These are phyloP conservation scores for Hypomecis punctinalis DNA, from an alignment of 2,888 invertebrate genomes.

Conservation along the genomic window DNA sequence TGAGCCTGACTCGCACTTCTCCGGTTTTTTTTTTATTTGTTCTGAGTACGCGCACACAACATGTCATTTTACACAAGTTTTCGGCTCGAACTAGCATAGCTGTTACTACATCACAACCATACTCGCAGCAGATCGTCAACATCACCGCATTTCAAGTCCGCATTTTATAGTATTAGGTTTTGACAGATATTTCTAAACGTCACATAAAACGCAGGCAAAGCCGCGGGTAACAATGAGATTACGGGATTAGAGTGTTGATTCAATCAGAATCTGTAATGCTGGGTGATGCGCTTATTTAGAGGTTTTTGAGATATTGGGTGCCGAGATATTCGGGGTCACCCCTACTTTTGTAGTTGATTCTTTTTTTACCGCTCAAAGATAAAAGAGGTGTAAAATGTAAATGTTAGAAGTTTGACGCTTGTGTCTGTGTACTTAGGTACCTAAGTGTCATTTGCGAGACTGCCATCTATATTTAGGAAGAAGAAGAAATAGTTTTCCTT, in stretches of 20 bases:
- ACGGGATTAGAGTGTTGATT: slow-evolving; percentile 62
- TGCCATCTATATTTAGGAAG: too few relatives aligned
- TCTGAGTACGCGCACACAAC: too few relatives aligned
- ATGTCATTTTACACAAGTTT: too few relatives aligned
- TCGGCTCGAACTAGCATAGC: slow-evolving; percentile 11
- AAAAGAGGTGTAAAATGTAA: too few relatives aligned
- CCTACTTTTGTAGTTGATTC: neutral
- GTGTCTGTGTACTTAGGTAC: too few relatives aligned
- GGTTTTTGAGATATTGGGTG: slow-evolving; percentile 14
- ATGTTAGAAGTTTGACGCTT: too few relatives aligned
- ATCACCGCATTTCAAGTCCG: slow-evolving; percentile 60
- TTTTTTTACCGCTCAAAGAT: neutral
- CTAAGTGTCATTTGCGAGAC: too few relatives aligned
- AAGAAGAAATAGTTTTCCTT: too few relatives aligned
- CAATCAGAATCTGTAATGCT: slow-evolving; percentile 56
- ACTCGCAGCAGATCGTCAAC: slow-evolving; percentile 50
- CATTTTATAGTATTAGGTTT: slow-evolving; percentile 78
- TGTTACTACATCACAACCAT: slow-evolving; percentile 39
- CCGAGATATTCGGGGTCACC: neutral
- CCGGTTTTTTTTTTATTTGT: too few relatives aligned
- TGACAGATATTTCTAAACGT: slow-evolving; percentile 77
- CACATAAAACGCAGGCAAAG: slow-evolving; percentile 73
- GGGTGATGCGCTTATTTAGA: slow-evolving; percentile 30
- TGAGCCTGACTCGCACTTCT: too few relatives aligned
- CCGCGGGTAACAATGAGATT: slow-evolving; percentile 57